These are phyloP conservation scores for Caenorhabditis afra DNA, from an alignment of 2,888 invertebrate species.

Conservation along the genomic window DNA sequence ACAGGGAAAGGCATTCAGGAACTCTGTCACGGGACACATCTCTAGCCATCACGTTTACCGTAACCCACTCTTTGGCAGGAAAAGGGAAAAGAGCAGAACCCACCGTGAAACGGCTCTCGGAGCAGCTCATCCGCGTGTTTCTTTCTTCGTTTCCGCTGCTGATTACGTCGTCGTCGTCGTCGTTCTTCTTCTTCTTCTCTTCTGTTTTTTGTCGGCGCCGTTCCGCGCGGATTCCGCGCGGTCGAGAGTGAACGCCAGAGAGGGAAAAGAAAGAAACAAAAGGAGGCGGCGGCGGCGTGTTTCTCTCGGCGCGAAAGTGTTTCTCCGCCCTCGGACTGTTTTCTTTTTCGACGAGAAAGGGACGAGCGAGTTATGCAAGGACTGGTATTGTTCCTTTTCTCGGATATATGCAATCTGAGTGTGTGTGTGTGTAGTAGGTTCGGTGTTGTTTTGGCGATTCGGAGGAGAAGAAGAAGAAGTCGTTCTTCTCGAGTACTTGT, in stretches of 20 bases:
- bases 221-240: neutral
- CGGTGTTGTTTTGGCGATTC: constrained; percentile 54
- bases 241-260: constrained; percentile 10
- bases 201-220: neutral
- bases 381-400: constrained; percentile 27
- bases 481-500: constrained; percentile 43
- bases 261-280: constrained; percentile 1
- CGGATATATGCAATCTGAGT: constrained; percentile 18
- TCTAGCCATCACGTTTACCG: too few relatives aligned
- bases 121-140: constrained; percentile 1
- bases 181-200: neutral
- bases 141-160: neutral
- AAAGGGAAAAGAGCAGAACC: neutral
- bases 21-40: too few relatives aligned
- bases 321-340: constrained; percentile 30
- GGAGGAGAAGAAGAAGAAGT: constrained; percentile 22
- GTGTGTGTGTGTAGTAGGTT: constrained; percentile 26
- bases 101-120: neutral
- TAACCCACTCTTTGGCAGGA: neutral
- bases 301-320: constrained; percentile 7
- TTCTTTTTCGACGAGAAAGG: constrained; percentile 10
- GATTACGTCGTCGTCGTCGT: neutral
- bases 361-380: constrained; percentile 24
- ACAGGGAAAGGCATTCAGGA: too few relatives aligned
- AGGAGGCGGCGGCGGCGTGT: neutral